Evolutionary conservation across 2,113 vertebrate species (phyloP).

Genomic region (Dicentrarchus labrax): DNA sequence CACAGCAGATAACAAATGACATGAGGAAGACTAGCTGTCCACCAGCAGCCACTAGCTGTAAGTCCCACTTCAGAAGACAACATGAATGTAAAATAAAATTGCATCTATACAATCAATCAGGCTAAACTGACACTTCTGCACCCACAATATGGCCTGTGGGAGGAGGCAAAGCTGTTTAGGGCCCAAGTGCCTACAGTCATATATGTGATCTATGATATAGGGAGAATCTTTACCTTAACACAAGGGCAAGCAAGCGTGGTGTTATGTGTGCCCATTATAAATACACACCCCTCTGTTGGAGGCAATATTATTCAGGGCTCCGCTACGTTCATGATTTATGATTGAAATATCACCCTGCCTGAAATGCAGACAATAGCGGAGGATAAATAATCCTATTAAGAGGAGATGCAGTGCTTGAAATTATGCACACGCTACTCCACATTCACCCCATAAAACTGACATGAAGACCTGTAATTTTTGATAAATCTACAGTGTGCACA

Average conservation of each 20-base stretch:
- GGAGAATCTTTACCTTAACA: slow-evolving; percentile 54
- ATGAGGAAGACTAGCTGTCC: neutral
- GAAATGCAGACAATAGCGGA: slow-evolving; percentile 61
- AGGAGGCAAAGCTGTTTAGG: slow-evolving; percentile 46
- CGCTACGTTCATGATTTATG: slow-evolving; percentile 61
- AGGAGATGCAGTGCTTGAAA: slow-evolving; percentile 70
- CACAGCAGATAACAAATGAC: neutral
- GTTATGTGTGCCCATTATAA: slow-evolving; percentile 34
- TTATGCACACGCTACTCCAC: slow-evolving; percentile 73
- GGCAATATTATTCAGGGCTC: slow-evolving; percentile 61
- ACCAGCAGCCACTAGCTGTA: neutral
- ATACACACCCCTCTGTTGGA: slow-evolving; percentile 35
- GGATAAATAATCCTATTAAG: slow-evolving; percentile 78
- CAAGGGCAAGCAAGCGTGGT: slow-evolving; percentile 46
- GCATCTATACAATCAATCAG: slow-evolving; percentile 41
- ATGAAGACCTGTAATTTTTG: slow-evolving; percentile 71
- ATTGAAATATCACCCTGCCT: slow-evolving; percentile 63
- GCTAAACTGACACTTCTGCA: slow-evolving; percentile 47
- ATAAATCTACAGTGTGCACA: slow-evolving; percentile 59
- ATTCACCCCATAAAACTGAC: slow-evolving; percentile 80
- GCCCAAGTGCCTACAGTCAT: slow-evolving; percentile 13
- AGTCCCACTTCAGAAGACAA: slow-evolving; percentile 6
- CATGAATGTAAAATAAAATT: slow-evolving; percentile 39
- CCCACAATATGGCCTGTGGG: slow-evolving; percentile 41
- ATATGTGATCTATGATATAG: slow-evolving; percentile 53